phyloP scores from a whole-genome alignment of 2,113 vertebrate species.

The Herpetotheres cachinnans region DNA sequence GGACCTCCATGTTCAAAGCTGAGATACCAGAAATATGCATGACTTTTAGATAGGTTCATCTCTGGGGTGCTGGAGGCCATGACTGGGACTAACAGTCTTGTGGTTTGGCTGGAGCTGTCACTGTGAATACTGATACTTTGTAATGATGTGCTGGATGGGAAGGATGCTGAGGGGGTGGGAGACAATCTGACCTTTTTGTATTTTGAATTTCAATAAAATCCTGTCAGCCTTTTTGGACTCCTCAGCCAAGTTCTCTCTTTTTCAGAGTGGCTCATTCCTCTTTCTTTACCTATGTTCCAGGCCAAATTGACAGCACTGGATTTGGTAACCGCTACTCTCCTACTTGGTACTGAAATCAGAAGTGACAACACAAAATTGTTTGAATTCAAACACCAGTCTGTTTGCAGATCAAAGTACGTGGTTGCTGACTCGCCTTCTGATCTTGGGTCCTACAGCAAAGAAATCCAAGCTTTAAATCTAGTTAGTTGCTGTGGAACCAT shows the following conservation, averaged over 20 bases:
- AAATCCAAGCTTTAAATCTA: not conserved
- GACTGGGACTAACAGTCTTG: not conserved
- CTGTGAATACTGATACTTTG: not conserved
- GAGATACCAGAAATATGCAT: not conserved
- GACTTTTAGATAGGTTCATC: not conserved
- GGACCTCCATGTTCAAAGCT: not conserved
- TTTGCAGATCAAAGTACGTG: not conserved
- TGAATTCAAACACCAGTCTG: not conserved
- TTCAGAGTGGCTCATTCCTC: not conserved
- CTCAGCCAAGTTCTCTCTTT: not conserved
- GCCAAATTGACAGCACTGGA: not conserved
- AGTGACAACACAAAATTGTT: not conserved
- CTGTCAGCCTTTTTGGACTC: not conserved
- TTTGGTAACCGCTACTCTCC: not conserved
- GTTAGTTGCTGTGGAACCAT: not conserved
- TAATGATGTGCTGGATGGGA: not conserved
- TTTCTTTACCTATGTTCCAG: not conserved
- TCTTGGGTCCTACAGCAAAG: not conserved
- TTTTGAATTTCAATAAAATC: slow-evolving; percentile 51
- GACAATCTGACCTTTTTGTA: slow-evolving; percentile 39
- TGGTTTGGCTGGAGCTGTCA: slow-evolving; percentile 7
- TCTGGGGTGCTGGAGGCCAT: not conserved
- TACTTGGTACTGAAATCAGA: not conserved
- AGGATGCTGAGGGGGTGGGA: not conserved
- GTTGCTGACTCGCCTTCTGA: not conserved